Percentiles rank a stretch among this genome's conserved stretches.
Conservation (phyloP, 2,113 vertebrate species). For the Hydropotes inermis region DNA sequence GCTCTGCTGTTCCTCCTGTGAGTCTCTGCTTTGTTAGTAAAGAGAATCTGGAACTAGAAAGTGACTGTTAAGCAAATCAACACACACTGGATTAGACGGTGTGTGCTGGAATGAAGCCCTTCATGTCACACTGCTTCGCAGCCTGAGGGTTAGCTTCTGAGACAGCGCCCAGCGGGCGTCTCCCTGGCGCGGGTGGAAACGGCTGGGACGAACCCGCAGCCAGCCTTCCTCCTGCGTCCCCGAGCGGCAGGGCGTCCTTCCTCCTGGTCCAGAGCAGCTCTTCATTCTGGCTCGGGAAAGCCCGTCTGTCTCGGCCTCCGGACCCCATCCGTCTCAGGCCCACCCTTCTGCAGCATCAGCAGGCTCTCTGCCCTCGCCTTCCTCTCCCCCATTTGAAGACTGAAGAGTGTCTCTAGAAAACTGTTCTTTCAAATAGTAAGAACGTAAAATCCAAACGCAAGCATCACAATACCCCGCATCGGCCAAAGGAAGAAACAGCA, state of each 20-base stretch:
- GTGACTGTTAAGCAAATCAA: not conserved
- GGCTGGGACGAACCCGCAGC: too few relatives aligned
- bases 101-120: not conserved
- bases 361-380: not conserved
- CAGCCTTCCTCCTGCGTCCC: not conserved
- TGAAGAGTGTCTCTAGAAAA: not conserved
- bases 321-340: not conserved
- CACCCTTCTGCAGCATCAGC: not conserved
- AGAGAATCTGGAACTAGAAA: not conserved
- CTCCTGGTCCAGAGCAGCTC: too few relatives aligned
- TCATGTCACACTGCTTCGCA: fast-evolving
- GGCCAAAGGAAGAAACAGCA: not conserved
- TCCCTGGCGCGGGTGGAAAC: not conserved
- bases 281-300: not conserved
- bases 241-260: not conserved
- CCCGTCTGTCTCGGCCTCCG: not conserved
- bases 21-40: too few relatives aligned
- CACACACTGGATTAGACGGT: not conserved
- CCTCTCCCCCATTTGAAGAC: not conserved
- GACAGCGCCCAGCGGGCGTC: not conserved
- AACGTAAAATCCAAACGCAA: not conserved
- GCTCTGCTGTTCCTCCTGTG: not conserved
- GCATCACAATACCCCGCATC: not conserved
- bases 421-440: not conserved
- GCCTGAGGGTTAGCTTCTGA: not conserved